phyloP scores from a whole-genome alignment of 2,113 vertebrate species.

The Fukomys damarensis region DNA sequence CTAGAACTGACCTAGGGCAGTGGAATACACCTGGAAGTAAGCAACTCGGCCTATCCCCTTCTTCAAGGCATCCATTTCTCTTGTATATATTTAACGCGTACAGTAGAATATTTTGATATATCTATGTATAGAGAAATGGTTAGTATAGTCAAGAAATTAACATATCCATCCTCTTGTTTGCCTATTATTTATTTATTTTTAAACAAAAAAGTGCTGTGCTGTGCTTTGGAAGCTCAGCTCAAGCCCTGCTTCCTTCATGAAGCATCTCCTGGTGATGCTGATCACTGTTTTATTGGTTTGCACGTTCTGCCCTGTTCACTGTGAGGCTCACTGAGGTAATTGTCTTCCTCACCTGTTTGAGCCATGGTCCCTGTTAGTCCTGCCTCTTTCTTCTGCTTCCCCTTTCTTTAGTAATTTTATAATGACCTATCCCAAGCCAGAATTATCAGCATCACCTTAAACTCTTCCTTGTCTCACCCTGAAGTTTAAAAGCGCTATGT shows the following conservation, averaged over 20 bases:
- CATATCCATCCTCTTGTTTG: neutral
- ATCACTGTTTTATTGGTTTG: neutral
- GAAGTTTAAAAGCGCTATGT: neutral
- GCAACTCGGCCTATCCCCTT: neutral
- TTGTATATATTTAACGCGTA: neutral
- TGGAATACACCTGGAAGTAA: neutral
- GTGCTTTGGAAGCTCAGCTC: neutral
- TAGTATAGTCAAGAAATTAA: neutral
- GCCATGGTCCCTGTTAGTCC: neutral
- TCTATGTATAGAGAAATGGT: too few species aligned
- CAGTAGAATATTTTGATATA: neutral
- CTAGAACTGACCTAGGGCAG: rapidly evolving
- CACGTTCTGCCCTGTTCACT: neutral
- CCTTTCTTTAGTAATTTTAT: neutral
- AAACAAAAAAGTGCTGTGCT: too few species aligned
- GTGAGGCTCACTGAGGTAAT: neutral
- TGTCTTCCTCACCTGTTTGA: neutral
- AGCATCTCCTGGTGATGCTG: neutral
- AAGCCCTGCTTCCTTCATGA: neutral
- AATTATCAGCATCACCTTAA: neutral
- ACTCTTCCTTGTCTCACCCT: neutral
- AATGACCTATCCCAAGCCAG: neutral
- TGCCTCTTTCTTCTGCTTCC: neutral
- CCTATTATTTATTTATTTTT: too few species aligned
- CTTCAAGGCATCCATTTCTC: neutral